Evolutionary conservation across 2,113 vertebrate genomes (phyloP).

Genomic region (Okapia johnstoni): DNA sequence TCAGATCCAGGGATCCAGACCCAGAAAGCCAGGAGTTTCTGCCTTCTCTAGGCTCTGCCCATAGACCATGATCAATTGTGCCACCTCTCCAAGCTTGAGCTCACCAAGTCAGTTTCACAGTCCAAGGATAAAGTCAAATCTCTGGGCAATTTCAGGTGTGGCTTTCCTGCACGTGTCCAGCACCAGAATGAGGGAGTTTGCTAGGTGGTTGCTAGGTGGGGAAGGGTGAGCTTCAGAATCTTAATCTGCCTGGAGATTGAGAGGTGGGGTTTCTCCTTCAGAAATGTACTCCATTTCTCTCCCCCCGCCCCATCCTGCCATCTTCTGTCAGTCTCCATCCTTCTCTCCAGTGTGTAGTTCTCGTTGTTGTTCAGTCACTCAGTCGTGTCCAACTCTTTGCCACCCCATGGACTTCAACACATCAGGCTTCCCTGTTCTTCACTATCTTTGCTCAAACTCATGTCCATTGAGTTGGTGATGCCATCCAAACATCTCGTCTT

Average conservation of each 20-base stretch:
- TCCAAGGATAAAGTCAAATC: conserved; percentile 4
- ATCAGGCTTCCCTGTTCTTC: neutral
- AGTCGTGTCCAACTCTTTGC: neutral
- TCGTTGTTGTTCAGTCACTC: neutral
- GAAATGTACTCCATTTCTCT: neutral
- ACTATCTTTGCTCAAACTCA: neutral
- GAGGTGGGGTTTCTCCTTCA: neutral
- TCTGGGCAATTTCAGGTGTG: conserved; percentile 26
- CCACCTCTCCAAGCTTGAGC: neutral
- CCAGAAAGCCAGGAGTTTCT: neutral
- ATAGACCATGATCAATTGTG: neutral
- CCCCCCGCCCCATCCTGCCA: neutral
- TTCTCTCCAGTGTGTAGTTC: neutral
- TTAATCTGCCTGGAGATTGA: neutral
- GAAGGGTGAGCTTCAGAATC: neutral
- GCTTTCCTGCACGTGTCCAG: neutral
- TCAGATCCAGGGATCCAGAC: neutral
- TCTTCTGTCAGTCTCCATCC: neutral
- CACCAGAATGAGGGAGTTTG: neutral
- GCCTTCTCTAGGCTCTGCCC: neutral
- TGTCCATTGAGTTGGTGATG: neutral
- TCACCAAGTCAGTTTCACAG: conserved; percentile 33
- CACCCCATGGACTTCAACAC: neutral
- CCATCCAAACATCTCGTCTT: neutral
- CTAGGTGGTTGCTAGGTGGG: neutral